Evolutionary conservation across 1,140 invertebrate species (phyloP).

Genomic region (Platyscapa corneri): DNA sequence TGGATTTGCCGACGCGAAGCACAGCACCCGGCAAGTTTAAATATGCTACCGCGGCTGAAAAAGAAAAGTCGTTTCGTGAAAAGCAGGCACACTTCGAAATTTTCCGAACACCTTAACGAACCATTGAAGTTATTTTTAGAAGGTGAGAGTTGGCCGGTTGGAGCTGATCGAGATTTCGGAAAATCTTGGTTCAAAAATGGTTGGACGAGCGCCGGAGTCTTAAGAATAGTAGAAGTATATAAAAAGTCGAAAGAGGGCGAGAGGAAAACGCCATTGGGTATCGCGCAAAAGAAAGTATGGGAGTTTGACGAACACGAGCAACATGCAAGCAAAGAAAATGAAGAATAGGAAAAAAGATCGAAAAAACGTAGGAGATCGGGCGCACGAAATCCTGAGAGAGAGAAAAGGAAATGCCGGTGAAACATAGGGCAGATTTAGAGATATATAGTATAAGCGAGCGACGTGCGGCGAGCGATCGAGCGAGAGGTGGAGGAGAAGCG

Average conservation of each 20-base stretch:
- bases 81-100: not conserved
- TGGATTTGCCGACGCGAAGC: not conserved
- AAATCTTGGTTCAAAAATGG: not conserved
- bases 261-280: not conserved
- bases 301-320: too few species aligned
- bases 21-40: slow-evolving; percentile 36
- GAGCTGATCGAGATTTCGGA: not conserved
- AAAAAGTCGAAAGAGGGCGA: not conserved
- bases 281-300: not conserved
- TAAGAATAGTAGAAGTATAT: not conserved
- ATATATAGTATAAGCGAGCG: not conserved
- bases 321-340: not conserved
- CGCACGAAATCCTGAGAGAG: not conserved
- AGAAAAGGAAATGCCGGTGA: slow-evolving; percentile 27
- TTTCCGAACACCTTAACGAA: not conserved
- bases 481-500: not conserved
- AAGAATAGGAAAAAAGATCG: not conserved
- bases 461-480: not conserved
- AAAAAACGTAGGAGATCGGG: not conserved
- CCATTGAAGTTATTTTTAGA: too few species aligned
- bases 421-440: not conserved
- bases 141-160: too few species aligned
- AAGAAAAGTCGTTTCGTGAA: too few species aligned
- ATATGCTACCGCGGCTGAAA: not conserved
- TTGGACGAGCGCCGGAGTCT: not conserved